Conservation (phyloP, 2,888 invertebrate species). For the Chymomyza caudatula region DNA sequence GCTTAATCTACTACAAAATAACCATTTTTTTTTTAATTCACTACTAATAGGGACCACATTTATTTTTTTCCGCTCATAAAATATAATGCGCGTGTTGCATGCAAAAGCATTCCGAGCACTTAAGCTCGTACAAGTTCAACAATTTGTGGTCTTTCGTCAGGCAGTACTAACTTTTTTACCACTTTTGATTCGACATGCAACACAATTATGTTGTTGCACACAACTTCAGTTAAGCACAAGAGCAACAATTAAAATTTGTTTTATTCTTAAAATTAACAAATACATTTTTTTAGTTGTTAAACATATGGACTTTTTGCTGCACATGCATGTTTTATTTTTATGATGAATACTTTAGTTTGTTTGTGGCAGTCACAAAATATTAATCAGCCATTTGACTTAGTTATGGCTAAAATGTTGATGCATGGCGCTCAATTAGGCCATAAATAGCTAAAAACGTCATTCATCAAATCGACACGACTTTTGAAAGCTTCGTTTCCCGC, state of each 20-base stretch:
- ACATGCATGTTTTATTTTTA: background rate
- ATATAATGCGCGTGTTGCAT: constrained; percentile 54
- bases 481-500: constrained; percentile 13
- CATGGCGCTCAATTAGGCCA: constrained; percentile 62
- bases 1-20: background rate
- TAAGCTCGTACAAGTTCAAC: constrained; percentile 61
- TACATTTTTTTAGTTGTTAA: constrained; percentile 18
- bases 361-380: constrained; percentile 51
- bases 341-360: constrained; percentile 10
- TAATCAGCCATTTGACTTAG: constrained; percentile 67
- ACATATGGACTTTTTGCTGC: background rate
- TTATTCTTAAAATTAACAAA: constrained; percentile 26
- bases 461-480: constrained; percentile 70
- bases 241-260: constrained; percentile 46
- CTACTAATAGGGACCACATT: background rate
- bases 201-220: constrained; percentile 38
- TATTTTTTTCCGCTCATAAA: background rate
- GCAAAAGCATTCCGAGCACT: constrained; percentile 59
- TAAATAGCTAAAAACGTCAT: constrained; percentile 68
- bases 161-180: background rate
- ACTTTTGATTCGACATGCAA: constrained; percentile 19
- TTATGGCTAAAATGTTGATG: constrained; percentile 64
- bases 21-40: background rate
- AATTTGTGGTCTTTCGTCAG: constrained; percentile 57
- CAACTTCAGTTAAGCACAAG: constrained; percentile 31